phyloP scores from a whole-genome alignment of 1,140 invertebrate genomes.

The Drosophila sp. region DNA sequence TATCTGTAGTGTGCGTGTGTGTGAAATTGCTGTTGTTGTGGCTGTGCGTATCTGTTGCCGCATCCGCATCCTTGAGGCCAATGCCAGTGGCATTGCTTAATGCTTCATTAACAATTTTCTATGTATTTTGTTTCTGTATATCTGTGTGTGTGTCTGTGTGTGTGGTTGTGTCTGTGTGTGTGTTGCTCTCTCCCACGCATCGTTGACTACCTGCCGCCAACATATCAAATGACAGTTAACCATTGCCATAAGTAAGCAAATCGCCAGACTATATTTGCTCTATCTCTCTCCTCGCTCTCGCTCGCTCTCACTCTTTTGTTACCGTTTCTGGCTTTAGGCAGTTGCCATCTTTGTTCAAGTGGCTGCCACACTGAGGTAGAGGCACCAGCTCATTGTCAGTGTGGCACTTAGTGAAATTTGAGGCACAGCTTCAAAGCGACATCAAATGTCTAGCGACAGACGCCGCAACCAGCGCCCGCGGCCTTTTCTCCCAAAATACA shows the following conservation, averaged over 20 bases:
- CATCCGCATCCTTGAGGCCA: slow-evolving; percentile 46
- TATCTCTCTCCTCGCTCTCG: not conserved
- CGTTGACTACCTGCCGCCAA: slow-evolving; percentile 38
- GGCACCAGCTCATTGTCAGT: slow-evolving; percentile 42
- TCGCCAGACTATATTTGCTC: slow-evolving; percentile 26
- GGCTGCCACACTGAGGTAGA: slow-evolving; percentile 23
- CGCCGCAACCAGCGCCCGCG: slow-evolving; percentile 25
- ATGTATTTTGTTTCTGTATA: slow-evolving; percentile 2
- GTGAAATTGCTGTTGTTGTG: not conserved
- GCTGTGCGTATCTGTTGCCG: slow-evolving; percentile 28
- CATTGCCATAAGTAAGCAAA: slow-evolving; percentile 31
- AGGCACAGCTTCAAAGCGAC: slow-evolving; percentile 47
- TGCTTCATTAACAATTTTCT: slow-evolving; percentile 65
- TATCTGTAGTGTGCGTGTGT: slow-evolving; percentile 11
- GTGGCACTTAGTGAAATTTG: slow-evolving; percentile 68
- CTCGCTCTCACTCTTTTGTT: not conserved
- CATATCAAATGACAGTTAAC: slow-evolving; percentile 46
- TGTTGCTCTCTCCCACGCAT: slow-evolving; percentile 23
- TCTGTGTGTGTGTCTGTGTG: slow-evolving; percentile 2
- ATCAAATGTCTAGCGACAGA: slow-evolving; percentile 67
- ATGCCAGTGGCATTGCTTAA: slow-evolving; percentile 44
- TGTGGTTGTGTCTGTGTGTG: slow-evolving; percentile 3
- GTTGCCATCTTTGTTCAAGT: slow-evolving; percentile 39
- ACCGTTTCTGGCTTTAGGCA: not conserved
- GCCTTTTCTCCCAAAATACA: slow-evolving; percentile 24